Conservation (phyloP, 2,888 invertebrate genomes). For the Meghimatium bilineatum region DNA sequence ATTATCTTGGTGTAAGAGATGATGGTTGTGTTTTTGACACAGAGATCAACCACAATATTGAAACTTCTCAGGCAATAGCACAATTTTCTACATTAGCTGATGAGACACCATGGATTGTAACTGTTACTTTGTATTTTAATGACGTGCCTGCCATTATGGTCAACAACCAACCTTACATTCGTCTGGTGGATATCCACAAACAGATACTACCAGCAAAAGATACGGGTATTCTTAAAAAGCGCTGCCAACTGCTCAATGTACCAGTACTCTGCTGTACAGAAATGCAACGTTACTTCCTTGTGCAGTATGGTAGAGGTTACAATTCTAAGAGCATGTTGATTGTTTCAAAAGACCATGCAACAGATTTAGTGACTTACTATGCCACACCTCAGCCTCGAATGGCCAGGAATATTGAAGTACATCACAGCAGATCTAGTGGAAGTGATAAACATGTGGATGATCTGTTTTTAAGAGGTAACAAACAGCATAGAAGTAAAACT, state of each 20-base stretch:
- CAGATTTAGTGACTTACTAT: conserved; percentile 74
- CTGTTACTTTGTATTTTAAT: conserved; percentile 77
- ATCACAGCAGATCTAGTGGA: neutral
- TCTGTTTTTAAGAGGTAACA: neutral
- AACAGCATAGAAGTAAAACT: neutral
- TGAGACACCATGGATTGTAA: conserved; percentile 69
- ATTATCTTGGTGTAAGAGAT: conserved; percentile 33
- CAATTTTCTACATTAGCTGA: conserved; percentile 47
- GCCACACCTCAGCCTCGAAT: conserved; percentile 70
- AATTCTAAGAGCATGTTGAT: conserved; percentile 76
- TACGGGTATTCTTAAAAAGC: conserved; percentile 76
- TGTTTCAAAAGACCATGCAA: conserved; percentile 72
- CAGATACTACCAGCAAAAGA: conserved; percentile 77
- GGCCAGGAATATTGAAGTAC: conserved; percentile 48
- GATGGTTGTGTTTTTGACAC: conserved; percentile 15
- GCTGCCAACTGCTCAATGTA: conserved; percentile 74
- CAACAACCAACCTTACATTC: conserved; percentile 71
- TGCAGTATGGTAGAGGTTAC: conserved; percentile 75
- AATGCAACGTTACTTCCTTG: conserved; percentile 76
- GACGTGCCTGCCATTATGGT: conserved; percentile 76
- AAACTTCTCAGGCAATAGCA: conserved; percentile 25
- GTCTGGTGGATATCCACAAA: conserved; percentile 76
- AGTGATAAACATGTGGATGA: conserved; percentile 12
- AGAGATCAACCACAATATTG: conserved; percentile 6
- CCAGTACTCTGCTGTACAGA: conserved; percentile 74